A percentile compares a stretch with the other conserved stretches of the same genome.
phyloP scores from a whole-genome alignment of 2,113 vertebrate species.

The Microtus montanus region DNA sequence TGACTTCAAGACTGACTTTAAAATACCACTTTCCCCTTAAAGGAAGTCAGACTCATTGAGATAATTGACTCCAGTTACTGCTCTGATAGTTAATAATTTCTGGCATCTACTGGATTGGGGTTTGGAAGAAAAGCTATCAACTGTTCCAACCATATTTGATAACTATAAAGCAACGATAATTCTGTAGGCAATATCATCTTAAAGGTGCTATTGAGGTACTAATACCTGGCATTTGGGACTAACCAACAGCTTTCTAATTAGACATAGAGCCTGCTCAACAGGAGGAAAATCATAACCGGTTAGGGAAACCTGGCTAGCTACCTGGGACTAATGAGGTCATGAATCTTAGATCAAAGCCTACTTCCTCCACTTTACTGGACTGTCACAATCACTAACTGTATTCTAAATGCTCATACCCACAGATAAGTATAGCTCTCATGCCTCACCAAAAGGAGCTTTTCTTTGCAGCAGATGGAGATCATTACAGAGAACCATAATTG shows the following conservation, averaged over 20 bases:
- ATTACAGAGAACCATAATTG: neutral
- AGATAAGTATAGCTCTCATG: neutral
- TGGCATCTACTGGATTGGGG: neutral
- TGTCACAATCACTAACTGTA: neutral
- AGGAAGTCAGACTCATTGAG: neutral
- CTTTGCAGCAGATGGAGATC: neutral
- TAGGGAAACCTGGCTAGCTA: neutral
- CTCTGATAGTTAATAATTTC: neutral
- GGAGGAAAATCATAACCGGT: neutral
- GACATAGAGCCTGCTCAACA: neutral
- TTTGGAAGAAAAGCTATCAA: neutral
- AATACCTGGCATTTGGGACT: rapidly evolving
- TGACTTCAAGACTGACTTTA: neutral
- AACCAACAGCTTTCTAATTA: neutral
- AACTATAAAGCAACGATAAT: neutral
- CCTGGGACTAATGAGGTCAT: no score
- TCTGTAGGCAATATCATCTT: neutral
- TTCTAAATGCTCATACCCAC: neutral
- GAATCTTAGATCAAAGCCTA: neutral
- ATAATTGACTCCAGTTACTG: neutral
- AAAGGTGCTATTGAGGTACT: neutral
- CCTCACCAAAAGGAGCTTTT: neutral
- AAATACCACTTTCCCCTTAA: neutral
- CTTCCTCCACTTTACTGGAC: neutral
- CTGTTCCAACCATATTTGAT: neutral